A percentile compares a stretch with the other conserved stretches of the same genome.
These are phyloP conservation scores for Mirounga angustirostris DNA, from an alignment of 2,113 vertebrate genomes.

Conservation along the genomic window DNA sequence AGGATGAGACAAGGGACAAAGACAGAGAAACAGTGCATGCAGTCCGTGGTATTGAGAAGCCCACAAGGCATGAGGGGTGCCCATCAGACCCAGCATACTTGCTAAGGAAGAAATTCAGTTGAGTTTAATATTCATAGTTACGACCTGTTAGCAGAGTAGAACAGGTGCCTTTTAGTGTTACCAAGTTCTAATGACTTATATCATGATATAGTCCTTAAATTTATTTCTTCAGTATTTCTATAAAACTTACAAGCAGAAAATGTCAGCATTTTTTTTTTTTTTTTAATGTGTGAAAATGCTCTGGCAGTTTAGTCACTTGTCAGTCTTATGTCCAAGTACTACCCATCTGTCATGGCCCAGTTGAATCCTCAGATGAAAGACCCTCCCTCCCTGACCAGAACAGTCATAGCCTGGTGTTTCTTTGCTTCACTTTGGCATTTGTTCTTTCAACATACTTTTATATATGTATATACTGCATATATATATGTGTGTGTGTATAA, in stretches of 20 bases:
- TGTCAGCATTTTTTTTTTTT: constrained; percentile 66
- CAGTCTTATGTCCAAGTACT: constrained; percentile 73
- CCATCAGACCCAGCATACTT: neutral
- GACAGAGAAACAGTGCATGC: neutral
- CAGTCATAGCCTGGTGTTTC: constrained; percentile 19
- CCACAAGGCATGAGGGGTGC: neutral
- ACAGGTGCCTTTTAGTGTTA: constrained; percentile 6
- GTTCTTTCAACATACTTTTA: constrained; percentile 18
- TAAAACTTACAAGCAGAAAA: constrained; percentile 77
- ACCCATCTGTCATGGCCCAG: constrained; percentile 71
- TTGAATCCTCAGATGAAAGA: constrained; percentile 55
- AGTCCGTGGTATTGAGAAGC: neutral
- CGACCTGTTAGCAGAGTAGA: neutral
- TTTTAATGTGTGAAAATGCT: constrained; percentile 70
- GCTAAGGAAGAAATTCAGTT: neutral
- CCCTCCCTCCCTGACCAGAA: neutral
- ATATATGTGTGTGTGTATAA: neutral
- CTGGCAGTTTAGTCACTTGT: constrained; percentile 74
- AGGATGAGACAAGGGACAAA: neutral
- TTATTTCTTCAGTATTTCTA: constrained; percentile 75
- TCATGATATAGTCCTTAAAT: constrained; percentile 50
- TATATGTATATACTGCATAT: neutral
- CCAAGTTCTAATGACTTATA: constrained; percentile 61
- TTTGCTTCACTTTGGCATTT: constrained; percentile 33
- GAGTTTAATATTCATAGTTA: neutral